Percentiles rank a stretch among this genome's conserved stretches.
Evolutionary conservation across 2,888 invertebrate species (phyloP).

Genomic region (Drosophila glabriapex): DNA sequence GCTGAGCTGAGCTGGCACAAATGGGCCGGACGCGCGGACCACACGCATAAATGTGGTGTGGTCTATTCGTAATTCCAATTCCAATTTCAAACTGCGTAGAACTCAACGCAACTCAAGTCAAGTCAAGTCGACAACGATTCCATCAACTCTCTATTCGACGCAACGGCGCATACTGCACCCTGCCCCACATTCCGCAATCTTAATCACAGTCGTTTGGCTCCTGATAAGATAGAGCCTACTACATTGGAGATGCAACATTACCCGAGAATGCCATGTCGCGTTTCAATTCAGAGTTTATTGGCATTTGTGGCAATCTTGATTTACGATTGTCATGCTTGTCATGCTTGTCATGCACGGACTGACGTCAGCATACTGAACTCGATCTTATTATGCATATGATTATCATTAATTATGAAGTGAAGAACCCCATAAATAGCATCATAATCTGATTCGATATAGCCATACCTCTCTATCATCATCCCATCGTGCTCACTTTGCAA

Average conservation of each 20-base stretch:
- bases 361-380: conserved; percentile 36
- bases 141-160: conserved; percentile 3
- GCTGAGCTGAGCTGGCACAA: conserved; percentile 7
- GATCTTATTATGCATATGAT: background rate
- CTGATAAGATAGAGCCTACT: conserved; percentile 26
- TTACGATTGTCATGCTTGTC: conserved; percentile 11
- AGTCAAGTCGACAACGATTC: background rate
- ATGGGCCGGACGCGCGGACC: conserved; percentile 59
- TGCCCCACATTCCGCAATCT: conserved; percentile 67
- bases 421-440: background rate
- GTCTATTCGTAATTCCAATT: conserved; percentile 18
- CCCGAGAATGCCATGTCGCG: conserved; percentile 8
- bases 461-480: background rate
- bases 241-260: conserved; percentile 9
- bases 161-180: conserved; percentile 29
- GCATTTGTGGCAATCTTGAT: conserved; percentile 13
- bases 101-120: background rate
- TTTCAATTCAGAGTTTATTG: conserved; percentile 24
- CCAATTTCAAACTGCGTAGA: conserved; percentile 61
- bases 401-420: background rate
- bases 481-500: background rate
- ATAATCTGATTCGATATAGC: background rate
- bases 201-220: conserved; percentile 5
- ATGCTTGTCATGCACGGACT: conserved; percentile 18
- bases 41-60: conserved; percentile 1